Conservation (phyloP, 2,113 vertebrate species). For the Zosterops pallidus region DNA sequence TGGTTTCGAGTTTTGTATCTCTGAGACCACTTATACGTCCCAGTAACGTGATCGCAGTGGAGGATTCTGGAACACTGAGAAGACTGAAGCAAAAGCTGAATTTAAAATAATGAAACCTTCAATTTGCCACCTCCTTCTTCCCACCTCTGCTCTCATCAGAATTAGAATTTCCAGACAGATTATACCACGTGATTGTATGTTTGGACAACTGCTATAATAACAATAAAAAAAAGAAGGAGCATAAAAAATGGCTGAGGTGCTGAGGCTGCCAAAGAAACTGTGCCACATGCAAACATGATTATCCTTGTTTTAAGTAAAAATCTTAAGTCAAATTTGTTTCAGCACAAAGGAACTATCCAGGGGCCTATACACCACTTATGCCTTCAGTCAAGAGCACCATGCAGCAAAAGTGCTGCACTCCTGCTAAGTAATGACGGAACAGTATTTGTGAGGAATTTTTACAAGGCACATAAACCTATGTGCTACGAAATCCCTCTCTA, state of each 20-base stretch:
- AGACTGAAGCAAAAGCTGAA: slow-evolving; percentile 35
- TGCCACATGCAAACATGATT: slow-evolving; percentile 19
- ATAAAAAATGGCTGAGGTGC: slow-evolving; percentile 28
- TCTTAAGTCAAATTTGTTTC: slow-evolving; percentile 24
- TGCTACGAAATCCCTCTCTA: not conserved
- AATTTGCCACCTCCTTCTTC: slow-evolving; percentile 50
- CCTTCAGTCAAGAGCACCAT: not conserved
- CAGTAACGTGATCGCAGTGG: not conserved
- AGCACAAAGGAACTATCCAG: slow-evolving; percentile 2
- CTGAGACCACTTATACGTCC: not conserved
- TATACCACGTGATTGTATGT: slow-evolving; percentile 31
- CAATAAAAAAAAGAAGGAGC: slow-evolving; percentile 3
- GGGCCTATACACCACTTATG: not conserved
- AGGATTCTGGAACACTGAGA: slow-evolving; percentile 10
- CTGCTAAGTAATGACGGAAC: not conserved
- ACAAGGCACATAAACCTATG: not conserved
- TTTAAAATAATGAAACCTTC: slow-evolving; percentile 54
- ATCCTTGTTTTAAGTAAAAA: slow-evolving; percentile 41
- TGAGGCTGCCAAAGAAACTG: slow-evolving; percentile 31
- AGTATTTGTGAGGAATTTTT: not conserved
- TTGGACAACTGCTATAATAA: slow-evolving; percentile 52
- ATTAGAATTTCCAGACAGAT: slow-evolving; percentile 61
- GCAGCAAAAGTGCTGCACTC: not conserved
- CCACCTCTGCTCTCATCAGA: slow-evolving; percentile 53
- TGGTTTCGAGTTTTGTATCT: not conserved